Conservation (phyloP, 2,888 invertebrate species). For the Venusia cambrica region DNA sequence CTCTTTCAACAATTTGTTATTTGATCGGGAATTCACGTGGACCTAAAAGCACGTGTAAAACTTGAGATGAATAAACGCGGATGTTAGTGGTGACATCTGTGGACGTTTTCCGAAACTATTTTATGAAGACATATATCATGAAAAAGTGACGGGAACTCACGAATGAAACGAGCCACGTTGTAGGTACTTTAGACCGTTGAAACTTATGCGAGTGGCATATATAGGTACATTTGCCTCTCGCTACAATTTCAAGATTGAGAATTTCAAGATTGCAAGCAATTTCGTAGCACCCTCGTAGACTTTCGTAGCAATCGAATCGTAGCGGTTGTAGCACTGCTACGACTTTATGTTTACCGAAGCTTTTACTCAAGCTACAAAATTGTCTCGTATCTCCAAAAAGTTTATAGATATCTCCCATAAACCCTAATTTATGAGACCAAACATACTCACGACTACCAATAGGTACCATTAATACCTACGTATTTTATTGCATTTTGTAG, state of each 20-base stretch:
- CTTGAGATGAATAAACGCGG: constrained; percentile 1
- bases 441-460: too few relatives aligned
- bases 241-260: too few relatives aligned
- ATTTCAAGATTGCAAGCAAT: constrained; percentile 27
- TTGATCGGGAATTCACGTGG: constrained; percentile 5
- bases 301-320: constrained; percentile 30
- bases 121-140: constrained; percentile 11
- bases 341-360: constrained; percentile 21
- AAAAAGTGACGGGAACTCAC: constrained; percentile 8
- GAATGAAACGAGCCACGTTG: too few relatives aligned
- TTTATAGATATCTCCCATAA: constrained; percentile 32
- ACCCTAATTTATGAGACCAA: too few relatives aligned
- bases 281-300: constrained; percentile 32
- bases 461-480: too few relatives aligned
- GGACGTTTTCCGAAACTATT: constrained; percentile 15
- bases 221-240: too few relatives aligned
- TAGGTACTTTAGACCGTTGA: too few relatives aligned
- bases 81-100: constrained; percentile 29
- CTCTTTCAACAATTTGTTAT: neutral
- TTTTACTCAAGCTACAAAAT: constrained; percentile 17
- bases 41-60: constrained; percentile 8
- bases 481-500: too few relatives aligned
- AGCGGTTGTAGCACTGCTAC: constrained; percentile 30
- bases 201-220: too few relatives aligned
- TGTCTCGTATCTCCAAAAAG: constrained; percentile 25